A percentile compares a stretch with the other conserved stretches of the same genome.
phyloP scores from a whole-genome alignment of 2,888 invertebrate genomes.

The Heliconius cydno region DNA sequence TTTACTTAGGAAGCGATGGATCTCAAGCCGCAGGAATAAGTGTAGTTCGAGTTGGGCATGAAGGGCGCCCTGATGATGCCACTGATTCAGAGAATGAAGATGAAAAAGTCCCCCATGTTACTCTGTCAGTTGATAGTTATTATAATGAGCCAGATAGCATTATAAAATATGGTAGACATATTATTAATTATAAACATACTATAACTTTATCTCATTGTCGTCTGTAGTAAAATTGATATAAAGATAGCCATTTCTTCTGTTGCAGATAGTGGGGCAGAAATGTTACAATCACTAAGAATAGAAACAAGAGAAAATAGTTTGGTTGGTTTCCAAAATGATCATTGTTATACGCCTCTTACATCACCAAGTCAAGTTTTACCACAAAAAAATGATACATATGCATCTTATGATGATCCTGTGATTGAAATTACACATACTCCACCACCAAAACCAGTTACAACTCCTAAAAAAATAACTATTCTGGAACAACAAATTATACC shows the following conservation, averaged over 20 bases:
- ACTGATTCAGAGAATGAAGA: constrained; percentile 83
- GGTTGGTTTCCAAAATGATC: constrained; percentile 89
- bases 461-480: constrained; percentile 78
- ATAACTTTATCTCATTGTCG: background rate
- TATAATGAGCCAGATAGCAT: constrained; percentile 83
- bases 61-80: constrained; percentile 81
- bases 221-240: background rate
- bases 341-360: constrained; percentile 90
- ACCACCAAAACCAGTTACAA: constrained; percentile 73
- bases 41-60: constrained; percentile 83
- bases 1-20: constrained; percentile 71
- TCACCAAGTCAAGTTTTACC: constrained; percentile 83
- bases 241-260: constrained; percentile 35
- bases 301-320: constrained; percentile 81
- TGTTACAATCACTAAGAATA: constrained; percentile 78
- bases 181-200: background rate
- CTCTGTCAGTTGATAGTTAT: constrained; percentile 86
- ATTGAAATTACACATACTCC: constrained; percentile 76
- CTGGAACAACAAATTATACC: constrained; percentile 78
- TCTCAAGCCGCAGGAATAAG: constrained; percentile 85
- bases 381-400: constrained; percentile 64
- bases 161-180: constrained; percentile 75
- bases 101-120: constrained; percentile 85
- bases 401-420: constrained; percentile 72
- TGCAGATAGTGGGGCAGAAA: constrained; percentile 79